phyloP scores from a whole-genome alignment of 1,140 invertebrate species.

The Habropoda laboriosa region DNA sequence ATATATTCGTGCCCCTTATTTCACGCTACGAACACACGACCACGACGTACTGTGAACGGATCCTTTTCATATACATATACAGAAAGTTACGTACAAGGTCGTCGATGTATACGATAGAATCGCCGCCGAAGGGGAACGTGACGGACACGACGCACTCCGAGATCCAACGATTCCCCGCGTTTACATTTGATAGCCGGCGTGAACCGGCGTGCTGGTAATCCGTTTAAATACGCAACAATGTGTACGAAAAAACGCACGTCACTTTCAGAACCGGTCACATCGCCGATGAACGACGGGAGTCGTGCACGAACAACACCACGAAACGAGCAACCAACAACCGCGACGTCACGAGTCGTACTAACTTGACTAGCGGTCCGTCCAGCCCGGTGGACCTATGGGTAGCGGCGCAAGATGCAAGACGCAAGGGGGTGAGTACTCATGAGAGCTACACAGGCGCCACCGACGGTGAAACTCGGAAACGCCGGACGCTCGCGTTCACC shows the following conservation, averaged over 20 bases:
- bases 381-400: slow-evolving; percentile 26
- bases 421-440: no score
- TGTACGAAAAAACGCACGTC: slow-evolving; percentile 41
- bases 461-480: background rate
- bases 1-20: slow-evolving; percentile 5
- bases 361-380: slow-evolving; percentile 24
- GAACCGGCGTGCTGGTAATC: background rate
- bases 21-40: background rate
- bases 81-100: background rate
- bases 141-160: background rate
- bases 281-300: slow-evolving; percentile 30
- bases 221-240: background rate
- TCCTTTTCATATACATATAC: no score
- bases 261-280: slow-evolving; percentile 59
- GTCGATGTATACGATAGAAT: background rate
- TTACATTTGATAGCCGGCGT: slow-evolving; percentile 19
- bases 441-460: background rate
- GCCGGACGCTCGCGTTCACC: background rate
- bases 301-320: slow-evolving; percentile 7
- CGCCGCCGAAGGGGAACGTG: background rate
- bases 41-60: background rate
- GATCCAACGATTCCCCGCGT: background rate
- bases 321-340: slow-evolving; percentile 44
- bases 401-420: slow-evolving; percentile 25
- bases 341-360: slow-evolving; percentile 67